Percentiles rank a stretch among this genome's conserved stretches.
phyloP scores from a whole-genome alignment of 35 echinoderm and acorn worm genomes.

The Anneissia japonica region DNA sequence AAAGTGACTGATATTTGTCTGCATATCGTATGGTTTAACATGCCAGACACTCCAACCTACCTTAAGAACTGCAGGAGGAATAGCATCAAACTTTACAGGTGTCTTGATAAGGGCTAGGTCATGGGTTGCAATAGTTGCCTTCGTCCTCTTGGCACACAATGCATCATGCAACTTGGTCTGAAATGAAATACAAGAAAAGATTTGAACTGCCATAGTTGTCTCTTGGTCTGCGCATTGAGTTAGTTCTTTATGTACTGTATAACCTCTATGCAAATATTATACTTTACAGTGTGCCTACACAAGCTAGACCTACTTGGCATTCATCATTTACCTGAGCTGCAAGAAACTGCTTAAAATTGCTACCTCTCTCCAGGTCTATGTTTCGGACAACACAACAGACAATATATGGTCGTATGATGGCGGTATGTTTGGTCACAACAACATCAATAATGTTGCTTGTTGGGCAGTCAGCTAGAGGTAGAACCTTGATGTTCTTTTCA shows the following conservation, averaged over 20 bases:
- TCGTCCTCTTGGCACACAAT: constrained; percentile 76
- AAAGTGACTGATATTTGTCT: too few species aligned
- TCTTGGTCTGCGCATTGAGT: too few species aligned
- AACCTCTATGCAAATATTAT: too few species aligned
- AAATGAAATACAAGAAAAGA: background rate
- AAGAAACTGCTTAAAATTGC: constrained; percentile 76
- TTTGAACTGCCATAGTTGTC: too few species aligned
- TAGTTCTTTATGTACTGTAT: too few species aligned
- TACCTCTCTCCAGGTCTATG: constrained; percentile 51
- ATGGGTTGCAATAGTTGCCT: constrained; percentile 93
- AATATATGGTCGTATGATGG: constrained; percentile 61
- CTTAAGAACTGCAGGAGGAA: constrained; percentile 37
- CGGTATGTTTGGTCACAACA: constrained; percentile 32
- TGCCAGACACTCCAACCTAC: too few species aligned
- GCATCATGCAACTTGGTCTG: constrained; percentile 92
- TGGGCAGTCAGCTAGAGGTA: constrained; percentile 49
- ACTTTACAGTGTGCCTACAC: too few species aligned
- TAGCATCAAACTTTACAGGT: constrained; percentile 75
- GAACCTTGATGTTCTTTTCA: constrained; percentile 48
- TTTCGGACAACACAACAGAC: constrained; percentile 81
- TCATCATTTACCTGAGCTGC: constrained; percentile 50
- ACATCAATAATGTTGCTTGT: constrained; percentile 43
- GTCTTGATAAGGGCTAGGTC: constrained; percentile 47
- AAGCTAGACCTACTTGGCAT: too few species aligned
- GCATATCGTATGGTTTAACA: too few species aligned